A percentile compares a stretch with the other conserved stretches of the same genome.
phyloP scores from a whole-genome alignment of 2,888 invertebrate species.

The Brachylomia viminalis region DNA sequence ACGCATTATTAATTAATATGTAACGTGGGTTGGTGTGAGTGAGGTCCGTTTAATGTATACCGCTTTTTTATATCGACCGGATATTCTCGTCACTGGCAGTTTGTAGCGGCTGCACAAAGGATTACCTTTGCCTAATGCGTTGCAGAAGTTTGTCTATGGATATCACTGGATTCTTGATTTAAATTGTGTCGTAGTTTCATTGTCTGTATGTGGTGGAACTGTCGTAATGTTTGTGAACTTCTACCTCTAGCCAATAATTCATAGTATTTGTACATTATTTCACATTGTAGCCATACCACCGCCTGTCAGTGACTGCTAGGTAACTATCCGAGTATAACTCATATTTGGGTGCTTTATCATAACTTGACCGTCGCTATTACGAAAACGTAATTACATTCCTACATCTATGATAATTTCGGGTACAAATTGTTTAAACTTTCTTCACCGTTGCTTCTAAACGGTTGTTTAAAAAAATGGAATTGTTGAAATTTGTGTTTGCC shows the following conservation, averaged over 20 bases:
- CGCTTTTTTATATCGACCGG: constrained; percentile 77
- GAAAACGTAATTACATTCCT: constrained; percentile 84
- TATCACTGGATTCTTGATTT: constrained; percentile 52
- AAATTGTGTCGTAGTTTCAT: constrained; percentile 54
- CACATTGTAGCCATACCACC: constrained; percentile 35
- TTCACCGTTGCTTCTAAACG: constrained; percentile 40
- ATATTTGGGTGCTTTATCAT: constrained; percentile 82
- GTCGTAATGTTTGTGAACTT: constrained; percentile 28
- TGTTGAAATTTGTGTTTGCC: constrained; percentile 86
- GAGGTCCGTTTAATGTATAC: constrained; percentile 79
- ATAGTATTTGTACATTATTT: constrained; percentile 37
- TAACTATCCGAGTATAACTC: constrained; percentile 69
- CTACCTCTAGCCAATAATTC: constrained; percentile 25
- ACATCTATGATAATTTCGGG: constrained; percentile 74
- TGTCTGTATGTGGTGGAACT: constrained; percentile 30
- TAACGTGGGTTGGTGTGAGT: constrained; percentile 85
- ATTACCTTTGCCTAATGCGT: constrained; percentile 45
- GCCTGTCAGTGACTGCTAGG: constrained; percentile 67
- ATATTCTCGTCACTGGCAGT: constrained; percentile 74
- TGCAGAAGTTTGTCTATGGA: constrained; percentile 59
- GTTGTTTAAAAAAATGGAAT: constrained; percentile 79
- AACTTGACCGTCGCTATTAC: constrained; percentile 73
- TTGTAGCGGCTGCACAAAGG: constrained; percentile 58
- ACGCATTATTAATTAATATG: constrained; percentile 78
- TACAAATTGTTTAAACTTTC: constrained; percentile 73